Conservation (phyloP, 2,797 vertebrate species). For the Rhabdomys pumilio region DNA sequence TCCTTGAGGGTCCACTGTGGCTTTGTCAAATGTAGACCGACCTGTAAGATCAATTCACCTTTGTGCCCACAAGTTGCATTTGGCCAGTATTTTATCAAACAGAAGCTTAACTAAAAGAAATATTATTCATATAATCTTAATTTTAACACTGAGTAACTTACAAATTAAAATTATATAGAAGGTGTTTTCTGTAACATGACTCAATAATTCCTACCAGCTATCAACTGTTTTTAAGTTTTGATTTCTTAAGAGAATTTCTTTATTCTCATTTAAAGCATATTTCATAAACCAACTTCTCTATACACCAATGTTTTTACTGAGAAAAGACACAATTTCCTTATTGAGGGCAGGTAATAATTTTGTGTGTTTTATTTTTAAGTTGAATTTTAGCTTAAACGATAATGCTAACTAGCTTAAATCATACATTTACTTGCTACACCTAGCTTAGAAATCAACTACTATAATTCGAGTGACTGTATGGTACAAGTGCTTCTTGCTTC, state of each 20-base stretch:
- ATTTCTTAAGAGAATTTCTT: constrained; percentile 13
- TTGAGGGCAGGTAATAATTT: not conserved
- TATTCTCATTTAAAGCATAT: not conserved
- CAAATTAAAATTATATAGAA: not conserved
- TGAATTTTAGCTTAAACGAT: not conserved
- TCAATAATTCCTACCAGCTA: constrained; percentile 3
- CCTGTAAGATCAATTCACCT: not conserved
- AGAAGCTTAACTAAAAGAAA: not conserved
- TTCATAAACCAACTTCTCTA: not conserved
- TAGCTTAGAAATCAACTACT: not conserved
- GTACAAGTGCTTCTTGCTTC: not conserved
- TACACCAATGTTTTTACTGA: not conserved
- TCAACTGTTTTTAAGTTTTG: constrained; percentile 15
- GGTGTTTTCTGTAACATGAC: not conserved
- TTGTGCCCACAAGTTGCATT: not conserved
- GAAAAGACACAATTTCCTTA: not conserved
- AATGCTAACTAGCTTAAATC: not conserved
- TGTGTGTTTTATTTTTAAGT: constrained; percentile 38
- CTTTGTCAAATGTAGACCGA: not conserved
- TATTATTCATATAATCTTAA: not conserved
- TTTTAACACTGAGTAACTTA: not conserved
- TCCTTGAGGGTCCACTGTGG: not conserved
- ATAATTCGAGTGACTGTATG: not conserved
- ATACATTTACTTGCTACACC: not conserved
- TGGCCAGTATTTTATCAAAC: not conserved